Conservation (phyloP, 2,797 vertebrate species). For the Lates japonicus region DNA sequence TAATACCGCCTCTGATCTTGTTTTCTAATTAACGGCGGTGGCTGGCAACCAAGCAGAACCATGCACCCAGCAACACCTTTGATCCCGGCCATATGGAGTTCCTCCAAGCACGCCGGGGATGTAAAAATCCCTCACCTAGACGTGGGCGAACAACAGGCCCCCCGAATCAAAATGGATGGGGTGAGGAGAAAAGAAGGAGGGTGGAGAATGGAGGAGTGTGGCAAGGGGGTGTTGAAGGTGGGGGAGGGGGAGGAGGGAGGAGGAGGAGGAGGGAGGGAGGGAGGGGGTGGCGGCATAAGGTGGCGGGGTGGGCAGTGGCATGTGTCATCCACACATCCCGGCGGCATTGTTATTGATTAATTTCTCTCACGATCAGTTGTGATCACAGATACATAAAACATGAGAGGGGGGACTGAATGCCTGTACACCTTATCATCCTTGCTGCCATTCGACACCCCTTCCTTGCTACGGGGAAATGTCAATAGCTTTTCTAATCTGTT, state of each 20-base stretch:
- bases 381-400: conserved; percentile 89
- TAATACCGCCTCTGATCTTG: conserved; percentile 92
- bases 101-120: conserved; percentile 87
- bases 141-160: conserved; percentile 84
- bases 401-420: conserved; percentile 80
- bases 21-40: conserved; percentile 91
- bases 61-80: conserved; percentile 90
- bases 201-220: conserved; percentile 66
- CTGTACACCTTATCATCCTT: conserved; percentile 82
- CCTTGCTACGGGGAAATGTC: conserved; percentile 85
- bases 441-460: conserved; percentile 74
- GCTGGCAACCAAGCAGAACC: conserved; percentile 90
- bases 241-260: conserved; percentile 22
- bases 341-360: conserved; percentile 87
- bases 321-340: conserved; percentile 78
- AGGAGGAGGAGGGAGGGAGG: conserved; percentile 6
- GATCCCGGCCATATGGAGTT: conserved; percentile 91
- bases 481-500: conserved; percentile 89
- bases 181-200: conserved; percentile 68
- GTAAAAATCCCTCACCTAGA: conserved; percentile 88
- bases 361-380: conserved; percentile 87
- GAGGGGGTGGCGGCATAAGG: conserved; percentile 20
- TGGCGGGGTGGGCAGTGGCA: conserved; percentile 72
- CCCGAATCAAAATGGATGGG: conserved; percentile 80
- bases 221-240: conserved; percentile 49